Base-by-base conservation (phyloP, 2,113 vertebrate species). In the Carassius gibelio region DNA sequence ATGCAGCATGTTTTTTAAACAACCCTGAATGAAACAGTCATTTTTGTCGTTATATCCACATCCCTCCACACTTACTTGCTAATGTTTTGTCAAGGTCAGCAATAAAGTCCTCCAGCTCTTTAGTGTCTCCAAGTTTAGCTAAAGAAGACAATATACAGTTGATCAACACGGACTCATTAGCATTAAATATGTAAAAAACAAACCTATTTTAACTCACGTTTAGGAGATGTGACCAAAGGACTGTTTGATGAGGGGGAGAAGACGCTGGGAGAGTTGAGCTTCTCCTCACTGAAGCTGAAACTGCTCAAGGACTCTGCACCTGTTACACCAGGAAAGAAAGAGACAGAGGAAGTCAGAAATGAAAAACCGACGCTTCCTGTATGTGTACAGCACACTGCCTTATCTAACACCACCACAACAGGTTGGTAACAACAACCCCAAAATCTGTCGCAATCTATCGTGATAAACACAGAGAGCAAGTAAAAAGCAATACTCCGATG, bases 91-190 rank as follows among this genome's bases (percentile, higher is more conserved):
- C 96, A 77, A 99, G 97, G 92, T 99, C 96, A 34, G 98, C 97
- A 89, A 99, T 99, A 92, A 98, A 98, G 88, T 98, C 98, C 93
- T 99, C 98, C 86, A 99, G 93, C 69, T 99, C 98, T 90, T 99
- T 99, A 1, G 98, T 99, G 93, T 99, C 97, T 17, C 98, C 98
- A 42, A 99, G 95, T 93, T 98, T 99, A 89, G 97, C 98, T 99
- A 94, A 91, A 90, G 26, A 48, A 80, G 0, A 89, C 9, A 75
- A 88, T n/a, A 83, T 4, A 48, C 1, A 64, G 68, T 61, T 88
- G 26, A 75, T 19, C 8, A 81, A 34, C 77, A 26, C 5, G 30
- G 9, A 82, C 45, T 55, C 5, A 3, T 64, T 64, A 14, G 26
- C 13, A 13, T 13, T 26, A 13, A 52, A 68, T 38, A 36, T 36